phyloP scores from a whole-genome alignment of 2,113 vertebrate species.

The Platanista minor region DNA sequence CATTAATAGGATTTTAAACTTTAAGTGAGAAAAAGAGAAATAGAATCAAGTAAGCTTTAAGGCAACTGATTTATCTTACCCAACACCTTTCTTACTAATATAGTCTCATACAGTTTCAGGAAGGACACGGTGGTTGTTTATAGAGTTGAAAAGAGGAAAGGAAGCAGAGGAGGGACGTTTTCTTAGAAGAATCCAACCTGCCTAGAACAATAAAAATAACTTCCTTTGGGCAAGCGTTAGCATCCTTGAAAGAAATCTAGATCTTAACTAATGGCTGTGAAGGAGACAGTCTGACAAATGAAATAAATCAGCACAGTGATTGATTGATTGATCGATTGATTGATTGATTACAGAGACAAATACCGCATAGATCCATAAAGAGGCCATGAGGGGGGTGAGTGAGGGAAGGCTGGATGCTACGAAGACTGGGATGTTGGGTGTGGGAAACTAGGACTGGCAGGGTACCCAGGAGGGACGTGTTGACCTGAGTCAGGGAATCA shows the following conservation, averaged over 20 bases:
- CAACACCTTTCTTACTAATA: constrained; percentile 9
- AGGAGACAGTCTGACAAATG: neutral
- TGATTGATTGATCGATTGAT: no score
- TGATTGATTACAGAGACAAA: no score
- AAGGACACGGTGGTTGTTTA: neutral
- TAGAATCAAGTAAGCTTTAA: neutral
- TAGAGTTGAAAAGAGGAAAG: neutral
- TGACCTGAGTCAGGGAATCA: neutral
- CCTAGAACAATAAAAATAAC: constrained; percentile 10
- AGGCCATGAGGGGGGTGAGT: no score
- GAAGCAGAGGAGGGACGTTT: neutral
- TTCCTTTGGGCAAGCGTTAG: neutral
- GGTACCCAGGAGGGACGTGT: neutral
- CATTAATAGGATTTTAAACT: constrained; percentile 33
- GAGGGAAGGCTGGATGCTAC: neutral
- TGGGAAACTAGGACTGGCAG: no score
- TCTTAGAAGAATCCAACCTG: constrained; percentile 16
- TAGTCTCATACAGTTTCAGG: neutral
- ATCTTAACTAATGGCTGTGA: neutral
- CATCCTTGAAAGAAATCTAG: neutral
- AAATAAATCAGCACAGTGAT: neutral
- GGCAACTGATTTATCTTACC: constrained; percentile 22
- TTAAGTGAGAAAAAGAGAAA: constrained; percentile 21
- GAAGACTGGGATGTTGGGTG: neutral
- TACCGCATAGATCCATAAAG: neutral